Percentiles rank a stretch among this genome's conserved stretches.
phyloP scores from a whole-genome alignment of 2,113 vertebrate genomes.

The Cyprinus carpio region DNA sequence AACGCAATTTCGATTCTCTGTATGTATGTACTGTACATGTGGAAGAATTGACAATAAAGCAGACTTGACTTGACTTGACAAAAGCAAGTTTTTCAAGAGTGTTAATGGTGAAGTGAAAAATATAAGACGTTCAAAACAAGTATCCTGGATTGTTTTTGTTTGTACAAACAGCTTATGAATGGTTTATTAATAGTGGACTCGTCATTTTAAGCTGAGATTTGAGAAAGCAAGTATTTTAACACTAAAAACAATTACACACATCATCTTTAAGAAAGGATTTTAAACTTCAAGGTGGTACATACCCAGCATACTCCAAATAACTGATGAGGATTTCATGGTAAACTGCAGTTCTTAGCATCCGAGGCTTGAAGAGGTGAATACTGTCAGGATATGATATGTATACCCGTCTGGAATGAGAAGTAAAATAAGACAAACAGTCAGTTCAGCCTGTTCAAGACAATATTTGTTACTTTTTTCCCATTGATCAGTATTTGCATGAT shows the following conservation, averaged over 20 bases:
- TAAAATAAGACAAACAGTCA: neutral
- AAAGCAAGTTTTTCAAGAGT: neutral
- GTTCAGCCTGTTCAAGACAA: neutral
- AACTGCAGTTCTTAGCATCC: constrained; percentile 90
- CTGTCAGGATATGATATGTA: constrained; percentile 99
- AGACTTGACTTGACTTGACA: no score
- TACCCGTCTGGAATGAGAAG: constrained; percentile 80
- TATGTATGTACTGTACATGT: no score
- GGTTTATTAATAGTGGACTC: neutral
- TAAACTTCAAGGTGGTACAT: constrained; percentile 47
- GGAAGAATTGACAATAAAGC: no score
- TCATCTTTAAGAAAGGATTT: neutral
- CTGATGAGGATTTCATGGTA: constrained; percentile 98
- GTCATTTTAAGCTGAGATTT: neutral
- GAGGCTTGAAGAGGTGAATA: constrained; percentile 97
- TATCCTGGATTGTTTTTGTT: neutral
- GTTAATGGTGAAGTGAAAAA: neutral
- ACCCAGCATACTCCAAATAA: constrained; percentile 97
- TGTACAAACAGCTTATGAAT: neutral
- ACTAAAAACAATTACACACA: neutral
- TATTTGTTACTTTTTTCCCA: neutral
- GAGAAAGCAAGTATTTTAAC: neutral
- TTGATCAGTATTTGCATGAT: constrained; percentile 25
- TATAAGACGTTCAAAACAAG: neutral
- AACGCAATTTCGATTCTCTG: no score